phyloP scores from a whole-genome alignment of 2,113 vertebrate species.

The Calypte anna region DNA sequence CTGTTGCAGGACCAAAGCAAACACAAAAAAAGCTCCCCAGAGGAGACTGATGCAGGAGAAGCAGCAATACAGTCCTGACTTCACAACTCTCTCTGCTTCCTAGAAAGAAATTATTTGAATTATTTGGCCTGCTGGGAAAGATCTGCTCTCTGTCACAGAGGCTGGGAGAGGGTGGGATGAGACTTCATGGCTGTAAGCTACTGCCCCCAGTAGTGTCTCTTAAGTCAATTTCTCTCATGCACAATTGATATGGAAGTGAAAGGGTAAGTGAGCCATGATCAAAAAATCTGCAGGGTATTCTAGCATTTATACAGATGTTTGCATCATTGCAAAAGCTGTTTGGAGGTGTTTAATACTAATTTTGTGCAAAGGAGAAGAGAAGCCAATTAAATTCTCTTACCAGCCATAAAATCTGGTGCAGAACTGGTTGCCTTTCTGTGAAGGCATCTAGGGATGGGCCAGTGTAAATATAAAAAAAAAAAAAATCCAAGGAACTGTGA shows the following conservation, averaged over 20 bases:
- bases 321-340: not conserved
- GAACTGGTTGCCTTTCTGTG: not conserved
- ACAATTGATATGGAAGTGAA: not conserved
- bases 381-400: not conserved
- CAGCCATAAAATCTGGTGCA: not conserved
- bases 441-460: not conserved
- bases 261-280: rapidly evolving
- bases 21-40: rapidly evolving
- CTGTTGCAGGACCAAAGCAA: not conserved
- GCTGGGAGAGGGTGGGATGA: rapidly evolving
- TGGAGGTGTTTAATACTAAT: not conserved
- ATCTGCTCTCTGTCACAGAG: not conserved
- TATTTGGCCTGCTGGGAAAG: not conserved
- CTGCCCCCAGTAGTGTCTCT: not conserved
- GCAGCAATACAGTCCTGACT: not conserved
- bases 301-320: not conserved
- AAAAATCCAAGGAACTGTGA: not conserved
- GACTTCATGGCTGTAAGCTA: not conserved
- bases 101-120: not conserved
- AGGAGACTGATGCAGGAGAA: not conserved
- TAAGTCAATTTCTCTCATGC: not conserved
- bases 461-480: not conserved
- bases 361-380: not conserved
- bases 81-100: not conserved
- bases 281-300: not conserved